Conservation (phyloP, 2,797 vertebrate genomes). For the Miichthys miiuy region DNA sequence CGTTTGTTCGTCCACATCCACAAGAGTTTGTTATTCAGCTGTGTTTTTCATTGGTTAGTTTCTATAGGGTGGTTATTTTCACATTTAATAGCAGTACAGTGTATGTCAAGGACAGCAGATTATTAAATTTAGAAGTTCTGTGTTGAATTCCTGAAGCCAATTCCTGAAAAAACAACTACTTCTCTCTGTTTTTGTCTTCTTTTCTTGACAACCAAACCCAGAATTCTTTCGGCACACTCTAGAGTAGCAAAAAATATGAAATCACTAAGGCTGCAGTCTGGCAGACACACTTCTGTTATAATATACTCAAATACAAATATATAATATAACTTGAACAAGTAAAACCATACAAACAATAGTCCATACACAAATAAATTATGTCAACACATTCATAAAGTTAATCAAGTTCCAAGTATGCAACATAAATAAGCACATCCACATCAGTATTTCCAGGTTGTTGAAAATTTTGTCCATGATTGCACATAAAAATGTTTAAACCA, state of each 20-base stretch:
- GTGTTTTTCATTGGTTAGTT: not conserved
- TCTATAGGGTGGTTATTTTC: constrained; percentile 3
- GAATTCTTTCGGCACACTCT: not conserved
- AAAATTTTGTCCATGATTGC: not conserved
- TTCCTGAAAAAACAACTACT: not conserved
- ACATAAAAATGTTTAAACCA: not conserved
- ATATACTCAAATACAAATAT: too few species aligned
- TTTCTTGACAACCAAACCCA: not conserved
- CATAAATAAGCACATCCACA: not conserved
- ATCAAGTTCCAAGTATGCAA: not conserved
- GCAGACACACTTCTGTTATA: too few species aligned
- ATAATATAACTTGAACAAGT: not conserved
- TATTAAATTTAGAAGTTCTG: not conserved
- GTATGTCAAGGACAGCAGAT: not conserved
- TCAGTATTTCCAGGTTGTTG: not conserved
- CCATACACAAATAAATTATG: not conserved
- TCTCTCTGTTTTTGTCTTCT: not conserved
- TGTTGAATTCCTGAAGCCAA: constrained; percentile 16
- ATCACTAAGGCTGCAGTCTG: too few species aligned
- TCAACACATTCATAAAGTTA: not conserved
- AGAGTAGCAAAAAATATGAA: not conserved
- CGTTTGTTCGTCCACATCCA: not conserved
- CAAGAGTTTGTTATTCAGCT: not conserved
- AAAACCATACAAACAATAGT: not conserved
- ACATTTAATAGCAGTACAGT: not conserved